Evolutionary conservation across 2,113 vertebrate genomes (phyloP).

Genomic region (Epinephelus lanceolatus): DNA sequence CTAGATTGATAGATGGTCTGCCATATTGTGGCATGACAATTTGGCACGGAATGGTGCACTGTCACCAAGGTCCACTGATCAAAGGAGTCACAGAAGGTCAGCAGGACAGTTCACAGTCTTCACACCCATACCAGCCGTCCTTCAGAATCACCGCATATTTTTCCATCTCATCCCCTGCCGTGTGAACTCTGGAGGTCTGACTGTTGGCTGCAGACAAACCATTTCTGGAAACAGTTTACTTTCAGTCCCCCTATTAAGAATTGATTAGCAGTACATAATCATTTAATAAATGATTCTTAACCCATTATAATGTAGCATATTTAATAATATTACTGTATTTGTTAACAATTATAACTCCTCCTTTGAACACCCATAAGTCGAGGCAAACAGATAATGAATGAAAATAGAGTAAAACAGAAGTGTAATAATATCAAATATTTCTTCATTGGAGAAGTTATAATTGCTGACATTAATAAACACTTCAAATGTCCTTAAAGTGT

Average conservation of each 20-base stretch:
- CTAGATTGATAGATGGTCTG: slow-evolving; percentile 70
- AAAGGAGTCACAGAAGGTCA: slow-evolving; percentile 70
- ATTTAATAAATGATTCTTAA: neutral
- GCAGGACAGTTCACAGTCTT: slow-evolving; percentile 61
- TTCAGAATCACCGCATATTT: slow-evolving; percentile 29
- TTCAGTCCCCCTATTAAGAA: too few species aligned
- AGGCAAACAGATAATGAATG: neutral
- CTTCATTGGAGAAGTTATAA: neutral
- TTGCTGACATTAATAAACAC: neutral
- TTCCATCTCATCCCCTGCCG: slow-evolving; percentile 27
- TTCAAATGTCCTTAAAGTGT: too few species aligned
- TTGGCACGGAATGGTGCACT: slow-evolving; percentile 58
- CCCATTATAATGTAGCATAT: too few species aligned
- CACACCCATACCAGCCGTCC: slow-evolving; percentile 47
- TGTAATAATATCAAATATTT: neutral
- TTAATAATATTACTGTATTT: neutral
- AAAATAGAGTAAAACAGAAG: neutral
- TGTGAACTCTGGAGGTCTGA: slow-evolving; percentile 29
- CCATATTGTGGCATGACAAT: slow-evolving; percentile 64
- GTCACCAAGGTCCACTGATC: slow-evolving; percentile 75
- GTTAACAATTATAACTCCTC: neutral
- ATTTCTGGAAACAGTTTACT: neutral
- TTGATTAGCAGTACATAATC: neutral
- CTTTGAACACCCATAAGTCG: neutral
- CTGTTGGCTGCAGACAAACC: slow-evolving; percentile 3